A percentile compares a stretch with the other conserved stretches of the same genome.
phyloP scores from a whole-genome alignment of 2,797 vertebrate species.

The Thalassophryne amazonica region DNA sequence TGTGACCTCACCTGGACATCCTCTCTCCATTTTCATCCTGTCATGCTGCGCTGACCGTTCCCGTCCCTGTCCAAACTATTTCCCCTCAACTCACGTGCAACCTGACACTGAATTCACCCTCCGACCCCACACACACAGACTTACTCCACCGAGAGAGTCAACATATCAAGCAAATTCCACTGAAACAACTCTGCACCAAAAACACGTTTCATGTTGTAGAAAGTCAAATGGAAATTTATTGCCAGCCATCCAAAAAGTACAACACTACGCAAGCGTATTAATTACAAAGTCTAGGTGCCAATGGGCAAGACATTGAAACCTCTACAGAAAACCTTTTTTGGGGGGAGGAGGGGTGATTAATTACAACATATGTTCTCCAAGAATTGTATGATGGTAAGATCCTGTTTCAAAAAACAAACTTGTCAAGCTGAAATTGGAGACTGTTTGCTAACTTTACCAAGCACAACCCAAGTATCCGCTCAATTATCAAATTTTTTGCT shows the following conservation, averaged over 20 bases:
- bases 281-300: no score
- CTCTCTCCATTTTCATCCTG: conserved; percentile 42
- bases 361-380: no score
- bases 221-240: conserved; percentile 21
- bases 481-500: no score
- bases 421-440: no score
- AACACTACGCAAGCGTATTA: no score
- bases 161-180: conserved; percentile 28
- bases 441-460: no score
- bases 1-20: conserved; percentile 52
- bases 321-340: no score
- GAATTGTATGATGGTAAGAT: no score
- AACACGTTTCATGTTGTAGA: conserved; percentile 30
- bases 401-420: no score
- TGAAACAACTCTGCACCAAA: conserved; percentile 35
- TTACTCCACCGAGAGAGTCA: conserved; percentile 31
- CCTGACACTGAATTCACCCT: conserved; percentile 7
- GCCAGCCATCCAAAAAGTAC: conserved; percentile 9
- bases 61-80: conserved; percentile 45
- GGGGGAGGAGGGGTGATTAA: no score
- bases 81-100: conserved; percentile 31
- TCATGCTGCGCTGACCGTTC: conserved; percentile 41
- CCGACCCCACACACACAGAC: conserved; percentile 38
- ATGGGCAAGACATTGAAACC: no score
- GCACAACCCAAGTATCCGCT: no score